Evolutionary conservation across 2,113 vertebrate species (phyloP).

Genomic region (Neolamprologus modestus): DNA sequence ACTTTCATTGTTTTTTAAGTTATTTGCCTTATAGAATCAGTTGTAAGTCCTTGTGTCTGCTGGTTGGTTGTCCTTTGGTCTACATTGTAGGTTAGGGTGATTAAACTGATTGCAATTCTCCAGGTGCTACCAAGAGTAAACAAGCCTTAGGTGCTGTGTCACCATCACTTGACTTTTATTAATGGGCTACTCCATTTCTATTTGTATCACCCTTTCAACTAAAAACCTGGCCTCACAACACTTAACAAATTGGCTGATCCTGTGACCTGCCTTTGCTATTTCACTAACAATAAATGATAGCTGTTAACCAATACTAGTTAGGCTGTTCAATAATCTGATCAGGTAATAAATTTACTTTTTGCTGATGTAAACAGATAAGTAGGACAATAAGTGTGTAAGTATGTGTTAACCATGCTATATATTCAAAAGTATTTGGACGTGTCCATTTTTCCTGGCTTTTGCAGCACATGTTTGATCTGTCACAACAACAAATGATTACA

Average conservation of each 20-base stretch:
- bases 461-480: not conserved
- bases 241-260: constrained; percentile 49
- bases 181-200: constrained; percentile 51
- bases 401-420: not conserved
- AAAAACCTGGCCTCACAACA: constrained; percentile 18
- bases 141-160: constrained; percentile 1
- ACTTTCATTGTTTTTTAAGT: not conserved
- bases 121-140: constrained; percentile 15
- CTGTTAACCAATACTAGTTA: not conserved
- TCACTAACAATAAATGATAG: not conserved
- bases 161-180: constrained; percentile 45
- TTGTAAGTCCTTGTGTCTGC: not conserved
- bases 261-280: not conserved
- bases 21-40: not conserved
- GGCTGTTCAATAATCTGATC: constrained; percentile 23
- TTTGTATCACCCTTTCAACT: constrained; percentile 41
- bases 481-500: not conserved
- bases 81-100: not conserved
- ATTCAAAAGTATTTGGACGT: not conserved
- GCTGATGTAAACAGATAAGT: not conserved
- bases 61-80: not conserved
- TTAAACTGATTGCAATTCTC: not conserved
- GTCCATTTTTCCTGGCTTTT: not conserved
- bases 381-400: not conserved
- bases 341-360: not conserved